Conservation (phyloP, 2,797 vertebrate genomes). For the Thunnus albacares region DNA sequence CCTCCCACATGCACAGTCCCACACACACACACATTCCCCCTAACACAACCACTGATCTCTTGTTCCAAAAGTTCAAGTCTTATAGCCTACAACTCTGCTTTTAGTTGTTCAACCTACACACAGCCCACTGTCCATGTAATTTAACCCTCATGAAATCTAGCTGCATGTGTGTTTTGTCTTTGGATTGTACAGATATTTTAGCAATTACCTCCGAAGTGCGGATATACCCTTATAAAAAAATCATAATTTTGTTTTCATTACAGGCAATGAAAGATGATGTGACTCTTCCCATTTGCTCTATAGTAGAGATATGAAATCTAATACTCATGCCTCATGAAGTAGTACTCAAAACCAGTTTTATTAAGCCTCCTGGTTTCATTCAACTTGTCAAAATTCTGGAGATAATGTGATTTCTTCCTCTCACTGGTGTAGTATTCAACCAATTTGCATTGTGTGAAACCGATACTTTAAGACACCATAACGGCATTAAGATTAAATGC, state of each 20-base stretch:
- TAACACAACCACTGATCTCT: not conserved
- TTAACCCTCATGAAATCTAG: not conserved
- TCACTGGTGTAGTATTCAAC: slow-evolving; percentile 18
- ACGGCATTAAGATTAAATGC: slow-evolving; percentile 30
- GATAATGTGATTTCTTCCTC: slow-evolving; percentile 61
- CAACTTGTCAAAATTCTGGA: slow-evolving; percentile 26
- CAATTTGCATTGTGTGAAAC: slow-evolving; percentile 39
- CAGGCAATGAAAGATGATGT: slow-evolving; percentile 32
- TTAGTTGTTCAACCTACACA: slow-evolving; percentile 24
- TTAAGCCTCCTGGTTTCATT: slow-evolving; percentile 32
- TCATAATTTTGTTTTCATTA: slow-evolving; percentile 17
- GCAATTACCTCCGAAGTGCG: not conserved
- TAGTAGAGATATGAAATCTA: slow-evolving; percentile 42
- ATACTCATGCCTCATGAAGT: slow-evolving; percentile 10
- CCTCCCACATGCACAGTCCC: not conserved
- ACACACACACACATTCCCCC: not conserved
- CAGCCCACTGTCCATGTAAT: not conserved
- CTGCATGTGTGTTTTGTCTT: not conserved
- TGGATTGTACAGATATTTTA: slow-evolving; percentile 6
- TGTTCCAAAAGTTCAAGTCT: not conserved
- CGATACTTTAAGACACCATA: slow-evolving; percentile 28
- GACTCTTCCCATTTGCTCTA: slow-evolving; percentile 16
- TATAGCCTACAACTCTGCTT: slow-evolving; percentile 18
- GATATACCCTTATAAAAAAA: not conserved
- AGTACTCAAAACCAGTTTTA: slow-evolving; percentile 35